phyloP scores from a whole-genome alignment of 2,888 invertebrate genomes.

The Ectemnius continuus region DNA sequence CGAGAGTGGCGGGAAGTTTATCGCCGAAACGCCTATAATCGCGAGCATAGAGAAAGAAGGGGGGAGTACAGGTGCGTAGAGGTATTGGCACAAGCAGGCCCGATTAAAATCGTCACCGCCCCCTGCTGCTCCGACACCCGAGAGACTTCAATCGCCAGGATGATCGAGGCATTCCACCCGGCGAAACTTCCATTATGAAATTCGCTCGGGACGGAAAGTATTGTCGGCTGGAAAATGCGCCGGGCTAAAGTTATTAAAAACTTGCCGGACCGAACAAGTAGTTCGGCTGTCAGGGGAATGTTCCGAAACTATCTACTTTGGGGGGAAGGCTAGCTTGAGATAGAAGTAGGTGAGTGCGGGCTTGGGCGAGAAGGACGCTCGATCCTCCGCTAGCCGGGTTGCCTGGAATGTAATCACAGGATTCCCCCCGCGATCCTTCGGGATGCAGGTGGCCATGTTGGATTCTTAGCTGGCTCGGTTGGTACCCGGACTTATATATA shows the following conservation, averaged over 20 bases:
- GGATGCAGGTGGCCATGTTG: conserved; percentile 74
- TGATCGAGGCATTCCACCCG: no score
- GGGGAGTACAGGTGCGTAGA: no score
- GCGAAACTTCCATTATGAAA: no score
- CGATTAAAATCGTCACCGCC: no score
- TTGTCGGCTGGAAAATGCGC: conserved; percentile 2
- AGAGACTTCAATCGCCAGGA: no score
- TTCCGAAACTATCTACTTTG: conserved; percentile 59
- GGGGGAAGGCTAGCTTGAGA: conserved; percentile 45
- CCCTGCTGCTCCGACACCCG: no score
- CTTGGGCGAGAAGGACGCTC: conserved; percentile 17
- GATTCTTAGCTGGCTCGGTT: conserved; percentile 73
- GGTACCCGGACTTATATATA: conserved; percentile 63
- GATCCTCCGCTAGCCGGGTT: conserved; percentile 49
- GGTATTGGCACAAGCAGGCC: no score
- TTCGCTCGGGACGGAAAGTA: no score
- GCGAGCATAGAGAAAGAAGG: no score
- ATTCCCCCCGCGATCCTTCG: conserved; percentile 76
- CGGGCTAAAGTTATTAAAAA: conserved; percentile 37
- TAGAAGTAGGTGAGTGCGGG: conserved; percentile 52
- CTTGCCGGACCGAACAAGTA: conserved; percentile 25
- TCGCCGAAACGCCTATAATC: neutral
- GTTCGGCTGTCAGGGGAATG: conserved; percentile 45
- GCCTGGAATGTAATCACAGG: conserved; percentile 77
- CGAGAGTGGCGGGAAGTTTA: neutral